A percentile compares a stretch with the other conserved stretches of the same genome.
These are phyloP conservation scores for Acleris literana DNA, from an alignment of 2,888 invertebrate species.

Conservation along the genomic window DNA sequence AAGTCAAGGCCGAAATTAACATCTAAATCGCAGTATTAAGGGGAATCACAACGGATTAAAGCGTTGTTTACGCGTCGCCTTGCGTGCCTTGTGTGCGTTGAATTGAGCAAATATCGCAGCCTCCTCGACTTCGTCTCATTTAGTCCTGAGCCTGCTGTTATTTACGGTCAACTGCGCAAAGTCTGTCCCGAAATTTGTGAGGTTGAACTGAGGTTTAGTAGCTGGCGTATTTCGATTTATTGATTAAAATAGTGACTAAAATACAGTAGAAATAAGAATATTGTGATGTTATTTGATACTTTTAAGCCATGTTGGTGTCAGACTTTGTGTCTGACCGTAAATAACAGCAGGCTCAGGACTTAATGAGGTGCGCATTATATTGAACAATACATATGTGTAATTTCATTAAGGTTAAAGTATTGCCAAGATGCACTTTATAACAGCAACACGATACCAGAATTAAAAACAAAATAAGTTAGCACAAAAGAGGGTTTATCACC, in stretches of 20 bases:
- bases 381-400: background rate
- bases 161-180: slow-evolving; percentile 9
- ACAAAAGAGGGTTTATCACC: slow-evolving; percentile 32
- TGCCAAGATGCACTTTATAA: background rate
- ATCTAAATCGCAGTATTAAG: slow-evolving; percentile 30
- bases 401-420: background rate
- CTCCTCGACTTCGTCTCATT: slow-evolving; percentile 3
- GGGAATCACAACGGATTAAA: slow-evolving; percentile 33
- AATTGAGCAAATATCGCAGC: slow-evolving; percentile 13
- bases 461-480: background rate
- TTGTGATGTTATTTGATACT: no score
- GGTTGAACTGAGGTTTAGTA: no score
- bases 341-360: no score
- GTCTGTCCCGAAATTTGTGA: background rate
- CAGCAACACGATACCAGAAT: background rate
- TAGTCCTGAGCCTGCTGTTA: slow-evolving; percentile 13
- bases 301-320: no score
- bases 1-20: slow-evolving; percentile 30
- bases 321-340: no score
- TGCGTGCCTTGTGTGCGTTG: slow-evolving; percentile 21
- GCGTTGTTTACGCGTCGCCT: slow-evolving; percentile 23
- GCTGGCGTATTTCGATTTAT: no score
- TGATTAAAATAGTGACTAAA: no score
- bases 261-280: no score
- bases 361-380: no score